Base-by-base conservation (phyloP, 2,888 invertebrate species). In the Resseliella maxima region DNA sequence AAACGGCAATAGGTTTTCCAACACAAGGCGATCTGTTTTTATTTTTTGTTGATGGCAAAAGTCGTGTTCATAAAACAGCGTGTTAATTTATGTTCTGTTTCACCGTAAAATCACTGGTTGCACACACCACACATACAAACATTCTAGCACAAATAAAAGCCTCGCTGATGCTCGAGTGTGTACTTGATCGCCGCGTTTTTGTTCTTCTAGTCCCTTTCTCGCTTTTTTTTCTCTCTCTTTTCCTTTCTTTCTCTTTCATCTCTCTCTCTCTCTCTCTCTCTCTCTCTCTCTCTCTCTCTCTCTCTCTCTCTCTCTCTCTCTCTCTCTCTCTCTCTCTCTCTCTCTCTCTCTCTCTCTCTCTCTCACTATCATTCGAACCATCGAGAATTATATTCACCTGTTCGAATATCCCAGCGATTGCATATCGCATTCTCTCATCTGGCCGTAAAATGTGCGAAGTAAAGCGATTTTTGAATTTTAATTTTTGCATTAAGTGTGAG, bases 31-130 rank as follows among this genome's bases (percentile, higher is more conserved):
- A n/a, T 54, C 18, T 54, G 6, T 54, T 54, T 3, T 54, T 83
- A n/a, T 38, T 36, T 21, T 38, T n/a, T 21, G 2, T 83, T 8
- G 0, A n/a, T 38, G 24, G 12, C 21, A 83, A 83, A 21, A 83
- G 38, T 38, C 21, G 38, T 83, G n/a, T 83, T 38, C 36, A 83
- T 83, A 83, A 38, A 83, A 83, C 38, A n/a, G 38, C 38, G 83
- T 83, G 83, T 38, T 83, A 83, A 83, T 83, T 83, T 83, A 83
- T 83, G 83, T 83, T 38, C 83, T 38, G 24, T 83, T 83, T 38
- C 83, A n/a, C 41, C 38, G 24, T 83, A 38, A 83, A 83, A 83
- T 83, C 72, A 72, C 72, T 72, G 72, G 72, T 31, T 72, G 72
- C 72, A 72, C 59, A 72, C 72, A 59, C 59, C 15, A 59, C 72